Base-by-base conservation (phyloP, 1,140 invertebrate genomes). In the Andrena cerasifolii region DNA sequence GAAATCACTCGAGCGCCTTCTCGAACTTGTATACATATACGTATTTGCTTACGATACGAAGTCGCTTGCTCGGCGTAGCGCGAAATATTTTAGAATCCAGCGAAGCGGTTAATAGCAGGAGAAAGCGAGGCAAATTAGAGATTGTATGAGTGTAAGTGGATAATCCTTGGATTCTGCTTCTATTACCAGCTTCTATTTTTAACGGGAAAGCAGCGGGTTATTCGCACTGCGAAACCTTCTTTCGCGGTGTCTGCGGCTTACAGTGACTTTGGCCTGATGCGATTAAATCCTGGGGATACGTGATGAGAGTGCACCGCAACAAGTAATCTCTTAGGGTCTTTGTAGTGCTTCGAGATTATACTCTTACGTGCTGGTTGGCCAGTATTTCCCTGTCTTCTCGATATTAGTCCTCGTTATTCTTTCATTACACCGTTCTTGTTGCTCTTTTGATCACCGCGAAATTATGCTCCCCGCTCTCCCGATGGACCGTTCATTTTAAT, bases 271-370 rank as follows among this genome's bases (percentile, higher is more conserved):
- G 24, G 7, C n/a, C 5, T 70, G 45, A 77, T 70, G 47, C 54
- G 74, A 77, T 77, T 77, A 61, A 68, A 70, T 31, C 28, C 40
- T 58, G n/a, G n/a, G 66, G 26, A 51, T 51, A 61, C 36, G 36
- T 58, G 56, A 77, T 8, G 40, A 59, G 40, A 59, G 26, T 28
- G 45, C 66, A 70, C 26, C 56, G 54, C 66, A 77, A 70, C 74
- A 70, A 77, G 66, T 70, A 77, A 71, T 77, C 66, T 77, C 45
- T 45, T 70, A 77, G 26, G 26, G 66, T 61, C 43, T 70, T 77
- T 70, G 45, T 70, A 77, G 66, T 70, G 74, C 74, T 77, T 77
- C 74, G 56, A 77, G 65, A 77, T 77, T 70, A 70, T 70, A 51
- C 45, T 24, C 45, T 70, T 61, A 70, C 18, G 56, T 40, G 33